Percentiles rank a stretch among this genome's conserved stretches.
Conservation (phyloP, 2,113 vertebrate species). For the Cairina moschata region DNA sequence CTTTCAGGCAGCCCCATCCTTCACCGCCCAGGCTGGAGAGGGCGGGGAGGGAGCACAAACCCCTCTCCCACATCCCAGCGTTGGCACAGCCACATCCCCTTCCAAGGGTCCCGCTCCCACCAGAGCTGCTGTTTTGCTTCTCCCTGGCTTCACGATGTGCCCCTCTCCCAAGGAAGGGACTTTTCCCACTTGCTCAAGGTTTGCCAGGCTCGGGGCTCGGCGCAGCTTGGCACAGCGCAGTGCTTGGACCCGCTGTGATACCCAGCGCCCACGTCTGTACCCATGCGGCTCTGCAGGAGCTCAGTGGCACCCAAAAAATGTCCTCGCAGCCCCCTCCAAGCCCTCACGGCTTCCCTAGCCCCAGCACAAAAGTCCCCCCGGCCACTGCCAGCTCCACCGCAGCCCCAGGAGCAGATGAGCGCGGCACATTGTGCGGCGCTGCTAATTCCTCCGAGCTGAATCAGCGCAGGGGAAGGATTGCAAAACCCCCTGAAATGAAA, state of each 20-base stretch:
- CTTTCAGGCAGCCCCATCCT: neutral
- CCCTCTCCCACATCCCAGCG: too few species aligned
- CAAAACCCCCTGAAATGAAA: constrained; percentile 49
- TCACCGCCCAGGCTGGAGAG: too few species aligned
- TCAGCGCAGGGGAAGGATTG: constrained; percentile 24
- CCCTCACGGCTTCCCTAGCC: neutral
- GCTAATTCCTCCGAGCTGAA: constrained; percentile 41
- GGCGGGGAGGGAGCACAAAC: too few species aligned
- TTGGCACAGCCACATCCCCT: too few species aligned
- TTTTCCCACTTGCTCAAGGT: neutral
- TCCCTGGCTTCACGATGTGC: too few species aligned
- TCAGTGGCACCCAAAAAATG: neutral
- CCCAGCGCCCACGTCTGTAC: fast-evolving
- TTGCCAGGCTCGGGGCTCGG: neutral
- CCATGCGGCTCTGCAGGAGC: fast-evolving
- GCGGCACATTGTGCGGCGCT: neutral
- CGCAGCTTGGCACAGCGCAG: neutral
- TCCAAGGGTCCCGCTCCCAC: too few species aligned
- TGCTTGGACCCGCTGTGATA: neutral
- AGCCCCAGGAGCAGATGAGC: neutral
- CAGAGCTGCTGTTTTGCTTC: too few species aligned
- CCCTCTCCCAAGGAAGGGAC: neutral
- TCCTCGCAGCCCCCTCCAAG: neutral
- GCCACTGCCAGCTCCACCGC: neutral
- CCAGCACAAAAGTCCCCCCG: neutral